Evolutionary conservation across 2,888 invertebrate species (phyloP).

Genomic region (Graphium colonna): DNA sequence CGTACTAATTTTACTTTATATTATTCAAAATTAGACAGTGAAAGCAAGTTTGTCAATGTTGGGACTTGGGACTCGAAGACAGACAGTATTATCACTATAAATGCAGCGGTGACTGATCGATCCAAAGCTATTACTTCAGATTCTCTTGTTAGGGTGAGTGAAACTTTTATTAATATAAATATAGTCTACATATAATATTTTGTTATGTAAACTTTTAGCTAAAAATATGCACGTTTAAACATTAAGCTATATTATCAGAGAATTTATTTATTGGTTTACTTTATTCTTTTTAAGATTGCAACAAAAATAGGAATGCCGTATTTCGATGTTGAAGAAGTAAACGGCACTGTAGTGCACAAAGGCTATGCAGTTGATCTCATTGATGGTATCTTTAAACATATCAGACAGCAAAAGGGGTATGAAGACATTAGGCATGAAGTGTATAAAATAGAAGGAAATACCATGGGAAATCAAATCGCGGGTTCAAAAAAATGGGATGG

Average conservation of each 20-base stretch:
- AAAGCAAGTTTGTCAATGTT: constrained; percentile 78
- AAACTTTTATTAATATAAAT: too few relatives aligned
- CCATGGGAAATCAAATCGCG: constrained; percentile 83
- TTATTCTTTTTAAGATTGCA: constrained; percentile 79
- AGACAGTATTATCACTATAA: constrained; percentile 43
- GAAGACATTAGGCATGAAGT: constrained; percentile 81
- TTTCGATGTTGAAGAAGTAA: constrained; percentile 40
- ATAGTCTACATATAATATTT: too few relatives aligned
- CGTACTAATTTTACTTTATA: constrained; percentile 81
- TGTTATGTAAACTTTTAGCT: too few relatives aligned
- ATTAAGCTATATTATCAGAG: too few relatives aligned
- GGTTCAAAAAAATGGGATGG: constrained; percentile 88
- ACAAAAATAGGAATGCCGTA: constrained; percentile 57
- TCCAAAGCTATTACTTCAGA: constrained; percentile 59
- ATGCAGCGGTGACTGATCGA: constrained; percentile 47
- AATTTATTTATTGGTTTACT: too few relatives aligned
- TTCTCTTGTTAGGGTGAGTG: constrained; percentile 81
- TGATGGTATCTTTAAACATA: constrained; percentile 80
- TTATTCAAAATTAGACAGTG: constrained; percentile 67
- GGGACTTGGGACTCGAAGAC: constrained; percentile 76
- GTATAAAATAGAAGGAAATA: constrained; percentile 81
- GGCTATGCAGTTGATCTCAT: constrained; percentile 95
- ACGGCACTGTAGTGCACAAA: constrained; percentile 75
- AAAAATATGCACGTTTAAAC: too few relatives aligned
- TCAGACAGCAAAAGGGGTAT: constrained; percentile 40